These are phyloP conservation scores for Artemisiospiza belli DNA, from an alignment of 2,113 vertebrate species.

Conservation along the genomic window DNA sequence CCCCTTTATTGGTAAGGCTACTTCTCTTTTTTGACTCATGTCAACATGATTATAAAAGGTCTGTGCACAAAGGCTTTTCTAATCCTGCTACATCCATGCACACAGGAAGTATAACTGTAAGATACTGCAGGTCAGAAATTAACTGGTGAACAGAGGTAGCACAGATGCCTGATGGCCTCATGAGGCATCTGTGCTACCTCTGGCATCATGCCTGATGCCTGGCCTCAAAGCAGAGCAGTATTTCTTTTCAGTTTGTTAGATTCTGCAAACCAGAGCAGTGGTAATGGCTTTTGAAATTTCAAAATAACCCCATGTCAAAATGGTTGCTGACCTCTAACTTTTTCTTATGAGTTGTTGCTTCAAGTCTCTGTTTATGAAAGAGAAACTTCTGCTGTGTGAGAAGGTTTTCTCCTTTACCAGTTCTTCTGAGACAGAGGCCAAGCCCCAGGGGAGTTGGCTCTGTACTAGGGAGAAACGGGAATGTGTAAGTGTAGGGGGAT, in stretches of 20 bases:
- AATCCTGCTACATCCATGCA: background rate
- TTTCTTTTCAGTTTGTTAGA: background rate
- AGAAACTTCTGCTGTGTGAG: background rate
- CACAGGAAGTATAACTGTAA: background rate
- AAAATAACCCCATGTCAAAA: background rate
- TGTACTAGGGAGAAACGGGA: background rate
- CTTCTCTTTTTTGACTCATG: background rate
- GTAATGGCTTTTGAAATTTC: background rate
- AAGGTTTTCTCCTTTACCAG: background rate
- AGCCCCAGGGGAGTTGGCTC: background rate
- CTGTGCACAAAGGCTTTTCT: background rate
- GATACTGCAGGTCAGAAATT: background rate
- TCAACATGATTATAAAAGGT: background rate
- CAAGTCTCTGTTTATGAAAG: background rate
- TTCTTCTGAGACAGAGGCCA: background rate
- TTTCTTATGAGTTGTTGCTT: background rate
- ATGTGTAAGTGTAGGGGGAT: background rate
- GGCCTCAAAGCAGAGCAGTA: background rate
- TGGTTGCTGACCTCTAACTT: background rate
- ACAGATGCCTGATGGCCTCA: background rate
- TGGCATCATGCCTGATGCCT: background rate
- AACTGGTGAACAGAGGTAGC: background rate
- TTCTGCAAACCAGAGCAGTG: background rate
- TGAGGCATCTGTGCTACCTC: too few relatives aligned
- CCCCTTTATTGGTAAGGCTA: fast-evolving